phyloP scores from a whole-genome alignment of 2,113 vertebrate species.

The Irena cyanogastra region DNA sequence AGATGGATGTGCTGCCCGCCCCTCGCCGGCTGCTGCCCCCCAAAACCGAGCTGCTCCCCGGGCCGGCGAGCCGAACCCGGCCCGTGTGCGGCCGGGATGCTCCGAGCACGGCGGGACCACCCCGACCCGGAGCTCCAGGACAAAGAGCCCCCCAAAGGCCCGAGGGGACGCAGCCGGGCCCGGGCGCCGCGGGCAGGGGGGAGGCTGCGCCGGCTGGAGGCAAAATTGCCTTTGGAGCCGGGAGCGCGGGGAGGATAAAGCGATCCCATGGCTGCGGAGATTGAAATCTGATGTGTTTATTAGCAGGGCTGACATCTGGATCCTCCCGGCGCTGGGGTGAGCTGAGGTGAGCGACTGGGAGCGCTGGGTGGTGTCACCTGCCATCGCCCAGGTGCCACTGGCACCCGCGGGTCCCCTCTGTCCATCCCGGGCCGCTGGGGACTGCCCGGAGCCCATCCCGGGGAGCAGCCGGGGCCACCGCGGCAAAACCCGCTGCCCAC shows the following conservation, averaged over 20 bases:
- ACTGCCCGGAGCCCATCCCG: rapidly evolving
- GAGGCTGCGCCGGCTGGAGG: not conserved
- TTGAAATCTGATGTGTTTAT: conserved; percentile 63
- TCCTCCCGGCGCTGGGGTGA: conserved; percentile 34
- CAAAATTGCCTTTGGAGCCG: conserved; percentile 19
- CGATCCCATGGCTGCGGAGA: conserved; percentile 38
- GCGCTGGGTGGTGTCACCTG: not conserved
- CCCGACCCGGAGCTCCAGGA: rapidly evolving
- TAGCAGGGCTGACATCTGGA: conserved; percentile 45
- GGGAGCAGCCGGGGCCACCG: not conserved
- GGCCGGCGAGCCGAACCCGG: rapidly evolving
- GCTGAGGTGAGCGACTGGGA: conserved; percentile 13
- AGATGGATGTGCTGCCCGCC: not conserved
- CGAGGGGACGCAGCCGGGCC: not conserved
- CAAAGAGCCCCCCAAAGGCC: not conserved
- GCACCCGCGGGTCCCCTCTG: not conserved
- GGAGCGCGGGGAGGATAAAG: conserved; percentile 17
- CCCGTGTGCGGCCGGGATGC: rapidly evolving
- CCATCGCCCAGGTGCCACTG: rapidly evolving
- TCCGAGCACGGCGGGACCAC: not conserved
- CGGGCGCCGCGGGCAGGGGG: rapidly evolving
- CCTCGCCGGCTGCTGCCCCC: not conserved
- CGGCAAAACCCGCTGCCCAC: rapidly evolving
- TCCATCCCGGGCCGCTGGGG: rapidly evolving
- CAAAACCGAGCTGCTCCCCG: not conserved